A percentile compares a stretch with the other conserved stretches of the same genome.
Evolutionary conservation across 2,113 vertebrate species (phyloP).

Genomic region (Ibidorhyncha struthersii): DNA sequence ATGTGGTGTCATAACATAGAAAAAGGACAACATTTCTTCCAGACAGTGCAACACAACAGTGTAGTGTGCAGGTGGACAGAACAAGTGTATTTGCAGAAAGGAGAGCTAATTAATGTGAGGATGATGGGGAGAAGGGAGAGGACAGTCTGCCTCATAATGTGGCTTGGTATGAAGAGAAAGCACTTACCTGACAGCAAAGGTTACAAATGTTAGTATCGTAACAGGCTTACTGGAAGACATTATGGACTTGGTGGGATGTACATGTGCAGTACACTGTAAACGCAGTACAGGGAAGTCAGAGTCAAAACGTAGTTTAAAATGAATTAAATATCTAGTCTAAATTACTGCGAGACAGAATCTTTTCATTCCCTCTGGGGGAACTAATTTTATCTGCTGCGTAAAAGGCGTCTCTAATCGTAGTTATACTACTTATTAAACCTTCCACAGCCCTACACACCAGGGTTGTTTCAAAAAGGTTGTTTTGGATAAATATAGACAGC

Average conservation of each 20-base stretch:
- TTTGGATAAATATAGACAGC: neutral
- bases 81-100: neutral
- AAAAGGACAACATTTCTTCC: neutral
- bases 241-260: neutral
- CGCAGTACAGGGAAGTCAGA: neutral
- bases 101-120: neutral
- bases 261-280: neutral
- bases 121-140: neutral
- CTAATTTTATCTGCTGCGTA: neutral
- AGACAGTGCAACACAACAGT: neutral
- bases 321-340: neutral
- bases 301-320: neutral
- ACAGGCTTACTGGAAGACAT: neutral
- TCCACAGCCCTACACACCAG: neutral
- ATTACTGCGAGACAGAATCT: neutral
- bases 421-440: slow-evolving; percentile 23
- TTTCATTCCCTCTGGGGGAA: neutral
- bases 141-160: neutral
- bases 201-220: neutral
- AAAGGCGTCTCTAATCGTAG: neutral
- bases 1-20: neutral
- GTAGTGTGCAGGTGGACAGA: neutral
- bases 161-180: neutral
- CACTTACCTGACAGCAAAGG: neutral
- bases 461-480: neutral